Conservation (phyloP, 2,797 vertebrate genomes). For the Arrhamphus sclerolepis region DNA sequence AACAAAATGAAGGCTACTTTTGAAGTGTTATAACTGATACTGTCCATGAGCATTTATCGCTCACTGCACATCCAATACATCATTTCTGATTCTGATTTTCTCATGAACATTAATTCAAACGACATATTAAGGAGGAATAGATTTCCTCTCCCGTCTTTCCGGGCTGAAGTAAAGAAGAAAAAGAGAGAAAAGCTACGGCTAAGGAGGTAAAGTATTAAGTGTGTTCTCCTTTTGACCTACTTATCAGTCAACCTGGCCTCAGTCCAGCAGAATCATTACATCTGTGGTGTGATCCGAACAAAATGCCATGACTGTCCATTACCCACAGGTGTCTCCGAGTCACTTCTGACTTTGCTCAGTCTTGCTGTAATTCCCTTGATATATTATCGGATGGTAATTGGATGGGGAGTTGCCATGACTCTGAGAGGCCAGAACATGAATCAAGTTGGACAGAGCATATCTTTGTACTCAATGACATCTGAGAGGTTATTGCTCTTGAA, state of each 20-base stretch:
- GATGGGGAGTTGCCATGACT: slow-evolving; percentile 79
- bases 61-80: slow-evolving; percentile 30
- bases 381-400: slow-evolving; percentile 84
- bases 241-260: slow-evolving; percentile 68
- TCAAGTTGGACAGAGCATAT: slow-evolving; percentile 77
- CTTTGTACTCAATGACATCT: slow-evolving; percentile 68
- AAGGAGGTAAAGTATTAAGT: slow-evolving; percentile 50
- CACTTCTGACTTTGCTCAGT: slow-evolving; percentile 64
- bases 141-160: slow-evolving; percentile 6
- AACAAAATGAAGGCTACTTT: slow-evolving; percentile 15
- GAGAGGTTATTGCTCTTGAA: slow-evolving; percentile 56
- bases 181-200: slow-evolving; percentile 28
- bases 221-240: slow-evolving; percentile 70
- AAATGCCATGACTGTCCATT: slow-evolving; percentile 67
- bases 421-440: slow-evolving; percentile 78
- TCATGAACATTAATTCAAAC: slow-evolving; percentile 59
- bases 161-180: slow-evolving; percentile 12
- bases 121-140: slow-evolving; percentile 45
- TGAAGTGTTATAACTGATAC: slow-evolving; percentile 29
- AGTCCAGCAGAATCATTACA: slow-evolving; percentile 65
- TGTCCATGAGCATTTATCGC: slow-evolving; percentile 35
- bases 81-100: slow-evolving; percentile 34
- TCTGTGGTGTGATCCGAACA: slow-evolving; percentile 63
- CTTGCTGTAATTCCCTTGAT: slow-evolving; percentile 69
- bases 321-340: slow-evolving; percentile 77